Base-by-base conservation (phyloP, 1,140 invertebrate species). In the Cryptotermes secundus region DNA sequence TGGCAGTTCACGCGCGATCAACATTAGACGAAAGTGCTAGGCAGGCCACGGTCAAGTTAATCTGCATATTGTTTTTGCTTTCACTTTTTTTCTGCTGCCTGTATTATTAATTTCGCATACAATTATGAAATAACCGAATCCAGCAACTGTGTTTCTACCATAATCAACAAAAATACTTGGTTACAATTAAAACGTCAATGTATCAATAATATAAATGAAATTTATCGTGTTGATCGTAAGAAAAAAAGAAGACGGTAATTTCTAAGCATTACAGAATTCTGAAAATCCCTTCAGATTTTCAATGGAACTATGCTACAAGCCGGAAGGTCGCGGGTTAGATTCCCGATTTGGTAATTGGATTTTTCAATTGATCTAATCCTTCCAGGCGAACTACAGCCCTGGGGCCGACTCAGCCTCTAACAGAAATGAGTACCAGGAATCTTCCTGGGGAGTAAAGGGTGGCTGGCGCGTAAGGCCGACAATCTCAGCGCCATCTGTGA, bases 41-140 rank as follows among this genome's bases (percentile, higher is more conserved):
- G 3, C 59, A n/a, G 16, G n/a, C 6, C 26, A 72, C 59, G 59
- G 59, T 72, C 59, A 72, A 72, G 59, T 72, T n/a, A 72, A 72
- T 72, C 59, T 72, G 59, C 59, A 72, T 72, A 72, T 72, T n/a
- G 59, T 31, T 85, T 86, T 88, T 88, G 87, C 89, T 90, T 90
- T 90, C 89, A 90, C 89, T 90, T 90, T 89, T 90, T 87, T 88
- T 88, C 84, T 84, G 85, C 86, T 87, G 88, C 88, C 87, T 84
- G 45, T 6, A 6, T 59, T 59, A 19, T 7, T 59, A n/a, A 59
- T 59, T 59, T 59, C 7, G 24, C 26, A 72, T n/a, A 72, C 59
- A 26, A 31, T 31, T 72, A 31, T 31, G n/a, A 31, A n/a, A 31
- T 31, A n/a, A 26, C n/a, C 2, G n/a, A 72, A 72, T n/a, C 4